These are phyloP conservation scores for Gopherus flavomarginatus DNA, from an alignment of 2,113 vertebrate species.

Conservation along the genomic window DNA sequence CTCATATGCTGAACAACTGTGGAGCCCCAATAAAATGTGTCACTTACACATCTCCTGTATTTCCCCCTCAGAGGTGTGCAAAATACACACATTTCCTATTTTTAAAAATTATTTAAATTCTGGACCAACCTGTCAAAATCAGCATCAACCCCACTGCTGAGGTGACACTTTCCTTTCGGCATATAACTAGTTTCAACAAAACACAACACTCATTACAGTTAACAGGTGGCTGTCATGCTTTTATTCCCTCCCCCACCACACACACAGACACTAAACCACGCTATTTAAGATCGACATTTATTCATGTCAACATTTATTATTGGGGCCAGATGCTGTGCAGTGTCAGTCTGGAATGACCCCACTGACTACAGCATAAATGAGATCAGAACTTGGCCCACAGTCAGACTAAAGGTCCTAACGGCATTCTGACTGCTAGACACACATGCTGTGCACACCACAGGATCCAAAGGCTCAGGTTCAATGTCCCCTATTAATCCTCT, in stretches of 20 bases:
- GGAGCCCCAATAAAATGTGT: background rate
- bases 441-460: rapidly evolving
- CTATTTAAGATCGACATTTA: background rate
- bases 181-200: background rate
- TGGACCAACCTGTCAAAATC: background rate
- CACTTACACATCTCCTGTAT: background rate
- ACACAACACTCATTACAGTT: background rate
- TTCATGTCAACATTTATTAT: background rate
- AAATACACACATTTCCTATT: background rate
- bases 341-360: background rate
- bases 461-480: background rate
- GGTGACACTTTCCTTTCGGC: background rate
- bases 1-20: background rate
- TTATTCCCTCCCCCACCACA: background rate
- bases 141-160: background rate
- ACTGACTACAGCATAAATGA: background rate
- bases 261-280: background rate
- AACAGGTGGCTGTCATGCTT: rapidly evolving
- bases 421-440: background rate
- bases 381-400: rapidly evolving
- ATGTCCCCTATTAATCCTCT: background rate
- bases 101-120: rapidly evolving
- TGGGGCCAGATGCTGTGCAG: background rate
- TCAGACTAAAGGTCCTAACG: background rate
- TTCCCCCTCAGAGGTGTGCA: background rate